Evolutionary conservation across 2,113 vertebrate genomes (phyloP).

Genomic region (Canis aureus): DNA sequence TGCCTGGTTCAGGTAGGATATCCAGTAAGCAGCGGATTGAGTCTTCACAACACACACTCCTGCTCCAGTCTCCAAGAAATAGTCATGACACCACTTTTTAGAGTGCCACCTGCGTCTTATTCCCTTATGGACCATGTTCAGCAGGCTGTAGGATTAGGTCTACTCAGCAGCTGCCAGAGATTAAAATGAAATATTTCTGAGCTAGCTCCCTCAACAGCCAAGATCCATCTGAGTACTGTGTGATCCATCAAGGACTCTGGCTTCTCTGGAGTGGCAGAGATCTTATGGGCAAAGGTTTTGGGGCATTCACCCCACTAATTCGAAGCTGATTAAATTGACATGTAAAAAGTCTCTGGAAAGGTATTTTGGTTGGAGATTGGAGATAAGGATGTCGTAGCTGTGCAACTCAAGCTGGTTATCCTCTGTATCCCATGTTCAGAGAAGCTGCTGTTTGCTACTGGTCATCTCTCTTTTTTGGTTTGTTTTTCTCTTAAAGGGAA

Average conservation of each 20-base stretch:
- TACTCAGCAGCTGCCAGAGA: neutral
- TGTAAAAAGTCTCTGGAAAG: neutral
- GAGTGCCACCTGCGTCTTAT: neutral
- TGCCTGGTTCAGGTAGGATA: constrained; percentile 90
- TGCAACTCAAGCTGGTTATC: neutral
- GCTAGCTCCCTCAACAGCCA: no score
- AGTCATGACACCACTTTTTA: neutral
- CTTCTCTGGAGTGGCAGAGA: neutral
- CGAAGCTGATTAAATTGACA: neutral
- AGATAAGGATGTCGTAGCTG: neutral
- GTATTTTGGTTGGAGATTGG: neutral
- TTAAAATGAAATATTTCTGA: neutral
- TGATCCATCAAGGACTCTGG: no score
- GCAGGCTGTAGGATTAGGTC: neutral
- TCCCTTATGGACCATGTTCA: neutral
- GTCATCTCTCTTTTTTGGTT: neutral
- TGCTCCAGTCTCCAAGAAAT: neutral
- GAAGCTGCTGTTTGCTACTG: neutral
- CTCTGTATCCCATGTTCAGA: neutral
- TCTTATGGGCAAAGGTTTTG: neutral
- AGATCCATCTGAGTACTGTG: rapidly evolving
- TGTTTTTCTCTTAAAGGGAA: constrained; percentile 88
- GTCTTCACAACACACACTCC: neutral
- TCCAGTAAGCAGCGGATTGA: no score
- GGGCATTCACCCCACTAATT: neutral